These are phyloP conservation scores for Calameuta idolon DNA, from an alignment of 2,888 invertebrate species.

Conservation along the genomic window DNA sequence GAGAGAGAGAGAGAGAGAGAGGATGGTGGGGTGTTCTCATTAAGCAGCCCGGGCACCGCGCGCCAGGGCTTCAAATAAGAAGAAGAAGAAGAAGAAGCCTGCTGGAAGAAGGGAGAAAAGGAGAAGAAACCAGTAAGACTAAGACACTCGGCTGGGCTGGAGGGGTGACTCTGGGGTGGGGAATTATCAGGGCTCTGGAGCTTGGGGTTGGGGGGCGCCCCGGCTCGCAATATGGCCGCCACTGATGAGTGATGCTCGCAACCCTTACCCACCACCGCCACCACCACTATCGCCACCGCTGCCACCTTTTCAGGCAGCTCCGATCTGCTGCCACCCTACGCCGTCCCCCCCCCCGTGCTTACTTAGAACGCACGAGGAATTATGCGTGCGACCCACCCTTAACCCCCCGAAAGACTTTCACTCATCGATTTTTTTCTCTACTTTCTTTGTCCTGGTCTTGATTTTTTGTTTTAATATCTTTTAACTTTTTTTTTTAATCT, in stretches of 20 bases:
- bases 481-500: slow-evolving; percentile 14
- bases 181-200: slow-evolving; percentile 63
- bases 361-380: slow-evolving; percentile 47
- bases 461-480: slow-evolving; percentile 20
- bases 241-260: slow-evolving; percentile 66
- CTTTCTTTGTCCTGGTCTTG: slow-evolving; percentile 32
- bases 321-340: background rate
- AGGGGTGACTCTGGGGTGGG: slow-evolving; percentile 42
- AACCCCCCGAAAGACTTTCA: background rate
- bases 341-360: background rate
- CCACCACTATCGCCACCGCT: slow-evolving; percentile 27
- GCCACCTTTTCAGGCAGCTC: background rate
- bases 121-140: slow-evolving; percentile 55
- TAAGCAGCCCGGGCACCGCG: slow-evolving; percentile 66
- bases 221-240: slow-evolving; percentile 64
- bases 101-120: slow-evolving; percentile 49
- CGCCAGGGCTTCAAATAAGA: slow-evolving; percentile 56
- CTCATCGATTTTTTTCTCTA: slow-evolving; percentile 33
- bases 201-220: slow-evolving; percentile 41
- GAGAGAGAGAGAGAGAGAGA: slow-evolving; percentile 15
- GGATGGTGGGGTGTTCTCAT: slow-evolving; percentile 64
- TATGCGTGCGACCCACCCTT: slow-evolving; percentile 38
- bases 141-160: slow-evolving; percentile 45
- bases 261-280: slow-evolving; percentile 54
- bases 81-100: slow-evolving; percentile 46